phyloP scores from a whole-genome alignment of 2,797 vertebrate species.

The Poecilia picta region DNA sequence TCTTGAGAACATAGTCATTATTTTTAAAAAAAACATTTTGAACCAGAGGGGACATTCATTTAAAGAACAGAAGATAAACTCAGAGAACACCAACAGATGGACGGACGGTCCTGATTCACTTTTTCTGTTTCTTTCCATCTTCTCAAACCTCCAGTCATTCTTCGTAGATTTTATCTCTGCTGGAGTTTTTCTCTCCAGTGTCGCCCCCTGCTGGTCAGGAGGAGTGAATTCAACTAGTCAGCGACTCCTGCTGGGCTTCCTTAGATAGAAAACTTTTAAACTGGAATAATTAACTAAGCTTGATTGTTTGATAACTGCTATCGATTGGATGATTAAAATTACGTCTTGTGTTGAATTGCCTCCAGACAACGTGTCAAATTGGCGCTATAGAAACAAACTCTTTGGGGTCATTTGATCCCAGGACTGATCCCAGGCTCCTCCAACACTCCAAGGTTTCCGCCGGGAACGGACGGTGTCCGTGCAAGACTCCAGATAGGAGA shows the following conservation, averaged over 20 bases:
- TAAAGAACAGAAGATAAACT: background rate
- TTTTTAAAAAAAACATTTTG: background rate
- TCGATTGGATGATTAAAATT: background rate
- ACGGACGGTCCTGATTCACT: background rate
- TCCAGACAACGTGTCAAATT: background rate
- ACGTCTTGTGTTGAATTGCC: background rate
- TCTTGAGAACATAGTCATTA: background rate
- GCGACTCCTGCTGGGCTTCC: background rate
- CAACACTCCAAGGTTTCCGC: constrained; percentile 9
- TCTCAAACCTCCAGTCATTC: background rate
- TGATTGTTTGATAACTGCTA: background rate
- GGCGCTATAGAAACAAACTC: background rate
- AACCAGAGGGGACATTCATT: background rate
- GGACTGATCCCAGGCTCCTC: background rate
- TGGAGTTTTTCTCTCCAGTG: background rate
- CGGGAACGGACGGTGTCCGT: constrained; percentile 9
- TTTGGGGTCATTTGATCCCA: background rate
- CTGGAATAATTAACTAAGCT: background rate
- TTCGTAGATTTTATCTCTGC: background rate
- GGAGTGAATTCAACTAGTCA: background rate
- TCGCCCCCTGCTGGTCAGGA: background rate
- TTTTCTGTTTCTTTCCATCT: background rate
- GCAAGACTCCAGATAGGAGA: background rate
- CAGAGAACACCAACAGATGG: background rate
- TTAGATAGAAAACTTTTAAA: background rate